Conservation (phyloP, 2,888 invertebrate species). For the Torymus texanus region DNA sequence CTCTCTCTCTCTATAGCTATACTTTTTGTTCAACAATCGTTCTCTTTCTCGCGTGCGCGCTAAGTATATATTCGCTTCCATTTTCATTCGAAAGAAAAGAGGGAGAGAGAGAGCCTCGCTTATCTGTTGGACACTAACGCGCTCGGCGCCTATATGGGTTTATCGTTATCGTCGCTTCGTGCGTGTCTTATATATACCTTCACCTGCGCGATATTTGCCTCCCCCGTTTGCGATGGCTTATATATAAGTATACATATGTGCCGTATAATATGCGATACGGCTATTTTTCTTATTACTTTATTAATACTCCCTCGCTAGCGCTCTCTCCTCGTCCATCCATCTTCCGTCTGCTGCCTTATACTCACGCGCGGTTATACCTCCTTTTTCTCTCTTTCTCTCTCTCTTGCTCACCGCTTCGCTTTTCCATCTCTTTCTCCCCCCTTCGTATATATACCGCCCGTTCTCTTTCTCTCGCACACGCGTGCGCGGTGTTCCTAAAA, state of each 20-base stretch:
- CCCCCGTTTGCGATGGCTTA: too few relatives aligned
- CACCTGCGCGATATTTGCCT: too few relatives aligned
- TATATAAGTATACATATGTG: too few relatives aligned
- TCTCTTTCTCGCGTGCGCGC: conserved; percentile 20
- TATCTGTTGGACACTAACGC: too few relatives aligned
- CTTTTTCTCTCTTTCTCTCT: conserved; percentile 4
- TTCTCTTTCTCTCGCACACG: neutral
- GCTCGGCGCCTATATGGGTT: too few relatives aligned
- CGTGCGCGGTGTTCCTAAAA: conserved; percentile 12
- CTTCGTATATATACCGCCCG: neutral
- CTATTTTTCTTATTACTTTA: conserved; percentile 9
- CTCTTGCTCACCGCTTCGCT: neutral
- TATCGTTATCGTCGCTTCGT: too few relatives aligned
- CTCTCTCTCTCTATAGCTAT: neutral
- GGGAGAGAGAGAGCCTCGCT: too few relatives aligned
- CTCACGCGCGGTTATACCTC: neutral
- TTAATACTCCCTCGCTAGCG: neutral
- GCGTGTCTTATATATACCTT: too few relatives aligned
- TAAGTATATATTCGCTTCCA: too few relatives aligned
- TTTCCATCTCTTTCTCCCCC: conserved; percentile 20
- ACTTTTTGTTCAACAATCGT: neutral
- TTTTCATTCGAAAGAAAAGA: too few relatives aligned
- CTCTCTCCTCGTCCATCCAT: conserved; percentile 10
- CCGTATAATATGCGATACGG: neutral
- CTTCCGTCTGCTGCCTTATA: neutral